Conservation (phyloP, 2,888 invertebrate genomes). For the Acronicta aceris region DNA sequence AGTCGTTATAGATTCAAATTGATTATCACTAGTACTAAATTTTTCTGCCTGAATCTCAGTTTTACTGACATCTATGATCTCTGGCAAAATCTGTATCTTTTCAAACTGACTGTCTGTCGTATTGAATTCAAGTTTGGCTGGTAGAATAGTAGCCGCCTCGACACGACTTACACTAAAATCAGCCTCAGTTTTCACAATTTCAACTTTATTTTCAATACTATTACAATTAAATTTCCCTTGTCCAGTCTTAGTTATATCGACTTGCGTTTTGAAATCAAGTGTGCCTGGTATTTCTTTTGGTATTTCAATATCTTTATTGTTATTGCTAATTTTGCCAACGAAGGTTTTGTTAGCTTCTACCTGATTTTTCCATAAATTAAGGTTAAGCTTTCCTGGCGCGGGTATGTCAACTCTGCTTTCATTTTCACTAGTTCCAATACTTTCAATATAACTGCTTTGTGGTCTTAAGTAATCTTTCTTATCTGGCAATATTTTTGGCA, state of each 20-base stretch:
- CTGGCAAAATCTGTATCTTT: slow-evolving; percentile 1
- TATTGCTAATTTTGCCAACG: slow-evolving; percentile 14
- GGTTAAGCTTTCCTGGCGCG: slow-evolving; percentile 46
- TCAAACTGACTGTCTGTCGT: slow-evolving; percentile 4
- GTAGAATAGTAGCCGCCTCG: neutral
- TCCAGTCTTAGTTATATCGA: neutral
- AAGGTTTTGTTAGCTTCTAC: slow-evolving; percentile 42
- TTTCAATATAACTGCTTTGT: neutral
- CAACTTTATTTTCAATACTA: slow-evolving; percentile 10
- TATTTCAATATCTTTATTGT: slow-evolving; percentile 31
- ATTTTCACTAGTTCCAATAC: neutral
- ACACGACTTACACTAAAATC: neutral
- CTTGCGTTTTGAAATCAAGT: slow-evolving; percentile 7
- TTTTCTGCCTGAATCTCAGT: neutral
- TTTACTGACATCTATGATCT: neutral
- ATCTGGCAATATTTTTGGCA: neutral
- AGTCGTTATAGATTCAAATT: slow-evolving; percentile 16
- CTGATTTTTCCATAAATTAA: slow-evolving; percentile 44
- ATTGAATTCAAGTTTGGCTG: slow-evolving; percentile 3
- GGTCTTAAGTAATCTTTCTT: slow-evolving; percentile 5
- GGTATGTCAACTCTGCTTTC: slow-evolving; percentile 27
- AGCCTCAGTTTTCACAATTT: slow-evolving; percentile 8
- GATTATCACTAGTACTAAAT: slow-evolving; percentile 11
- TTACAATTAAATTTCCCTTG: slow-evolving; percentile 7
- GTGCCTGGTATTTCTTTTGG: slow-evolving; percentile 16